Base-by-base conservation (phyloP, 2,888 invertebrate species). In the Euclidia mi region DNA sequence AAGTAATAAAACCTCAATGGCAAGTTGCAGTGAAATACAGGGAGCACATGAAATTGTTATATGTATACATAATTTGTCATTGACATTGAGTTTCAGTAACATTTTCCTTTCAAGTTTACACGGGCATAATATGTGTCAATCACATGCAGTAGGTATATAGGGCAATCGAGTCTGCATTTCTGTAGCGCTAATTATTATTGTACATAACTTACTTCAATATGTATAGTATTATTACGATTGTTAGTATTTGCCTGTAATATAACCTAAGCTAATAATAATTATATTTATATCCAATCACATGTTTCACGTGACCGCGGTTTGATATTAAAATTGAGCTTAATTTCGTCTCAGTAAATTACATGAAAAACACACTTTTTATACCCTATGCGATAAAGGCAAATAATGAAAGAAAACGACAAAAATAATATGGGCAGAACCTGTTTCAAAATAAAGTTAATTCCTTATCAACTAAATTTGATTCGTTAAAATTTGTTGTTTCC, bases 401-500 rank as follows among this genome's bases (percentile, higher is more conserved):
- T 3, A 25, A 25, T 3, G 4, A 6, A 25, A 25, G 6, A 25
- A 35, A 44, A 34, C 12, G 11, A 44, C n/a, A 12, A 11, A 31
- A 50, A 31, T 12, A 40, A 34, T 18, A 40, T n/a, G 47, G 58
- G 53, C 66, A 40, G 68, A 70, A 72, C 70, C 57, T 43, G 15
- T 31, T 15, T 1, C 12, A 32, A 2, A 42, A 56, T 15, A 34
- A 15, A 41, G 12, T 35, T 62, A 40, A 58, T 48, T 53, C 46
- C 60, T 48, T 53, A 66, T 47, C 50, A 49, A 71, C 67, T 74
- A 75, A 80, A 73, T 79, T 73, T 49, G 63, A 65, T 78, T 60
- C 67, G 76, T 81, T 75, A 77, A 83, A 82, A 83, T 82, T 70
- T 77, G 79, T 81, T 76, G 72, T 81, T 82, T 85, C 85, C 85